Base-by-base conservation (phyloP, 2,888 invertebrate genomes). In the Drosophila nigricruria region DNA sequence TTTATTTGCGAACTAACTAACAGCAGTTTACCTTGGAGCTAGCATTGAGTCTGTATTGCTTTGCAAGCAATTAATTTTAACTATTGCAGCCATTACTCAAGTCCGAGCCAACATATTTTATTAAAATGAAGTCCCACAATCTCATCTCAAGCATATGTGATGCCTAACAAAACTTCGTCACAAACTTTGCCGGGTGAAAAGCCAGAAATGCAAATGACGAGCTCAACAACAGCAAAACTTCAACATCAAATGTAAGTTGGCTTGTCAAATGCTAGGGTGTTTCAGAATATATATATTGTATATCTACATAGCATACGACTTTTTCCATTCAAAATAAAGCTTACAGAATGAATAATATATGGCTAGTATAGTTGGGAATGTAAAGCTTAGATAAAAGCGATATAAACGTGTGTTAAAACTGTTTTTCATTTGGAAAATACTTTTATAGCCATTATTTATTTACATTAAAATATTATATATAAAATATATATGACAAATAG, bases 51-150 rank as follows among this genome's bases (percentile, higher is more conserved):
- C 65, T 58, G 64, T 70, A 38, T 61, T 77, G 83, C 83, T 73
- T 78, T 81, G 54, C 81, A 83, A 81, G 83, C 83, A 84, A 84
- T 88, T 84, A 83, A 83, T 86, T 84, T 72, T 38, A 78, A 60
- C 73, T 69, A 71, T 77, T 64, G 65, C 81, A 69, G 61, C 64
- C 67, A 88, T 88, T 83, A 70, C 62, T 84, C 84, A 78, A 76
- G 70, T 65, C 76, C 60, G 58, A 70, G 67, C 65, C 34, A 73
- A 86, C 89, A 81, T 70, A 86, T 83, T 88, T 88, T 88, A 88
- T 83, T 83, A 70, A 79, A 89, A 81, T 81, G 81, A 83, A 84
- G 79, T 76, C 87, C 68, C 73, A 70, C 70, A 71, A 81, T 69
- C 66, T 67, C 68, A 83, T 61, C 58, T 67, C 64, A 34, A 80